A percentile compares a stretch with the other conserved stretches of the same genome.
These are phyloP conservation scores for Lepidurus apus DNA, from an alignment of 1,140 invertebrate genomes.

Conservation along the genomic window DNA sequence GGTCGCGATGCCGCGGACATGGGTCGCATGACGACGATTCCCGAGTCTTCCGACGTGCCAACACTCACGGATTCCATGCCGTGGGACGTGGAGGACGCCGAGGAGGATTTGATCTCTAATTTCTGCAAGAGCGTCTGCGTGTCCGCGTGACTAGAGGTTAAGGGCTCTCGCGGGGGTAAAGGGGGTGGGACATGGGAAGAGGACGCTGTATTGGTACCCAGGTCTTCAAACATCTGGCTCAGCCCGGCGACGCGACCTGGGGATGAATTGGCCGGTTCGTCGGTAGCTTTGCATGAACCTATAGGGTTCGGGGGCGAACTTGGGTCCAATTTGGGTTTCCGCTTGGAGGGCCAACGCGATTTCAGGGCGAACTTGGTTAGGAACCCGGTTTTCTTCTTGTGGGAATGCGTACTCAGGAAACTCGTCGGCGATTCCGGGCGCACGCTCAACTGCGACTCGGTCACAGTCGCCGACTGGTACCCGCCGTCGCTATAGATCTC, in stretches of 20 bases:
- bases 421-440: slow-evolving; percentile 2
- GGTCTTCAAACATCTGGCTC: slow-evolving; percentile 36
- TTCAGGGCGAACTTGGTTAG: slow-evolving; percentile 43
- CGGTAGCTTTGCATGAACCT: not conserved
- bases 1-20: slow-evolving; percentile 42
- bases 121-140: slow-evolving; percentile 12
- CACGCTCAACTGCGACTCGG: slow-evolving; percentile 28
- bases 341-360: slow-evolving; percentile 43
- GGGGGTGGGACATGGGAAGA: slow-evolving; percentile 28
- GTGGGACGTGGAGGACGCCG: slow-evolving; percentile 34
- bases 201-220: not conserved
- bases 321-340: slow-evolving; percentile 34
- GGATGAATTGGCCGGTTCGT: not conserved
- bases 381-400: slow-evolving; percentile 40
- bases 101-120: slow-evolving; percentile 25
- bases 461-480: slow-evolving; percentile 4
- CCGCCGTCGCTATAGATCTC: slow-evolving; percentile 30
- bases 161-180: slow-evolving; percentile 32
- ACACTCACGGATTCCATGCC: slow-evolving; percentile 38
- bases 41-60: slow-evolving; percentile 38
- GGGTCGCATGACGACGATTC: slow-evolving; percentile 40
- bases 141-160: slow-evolving; percentile 33
- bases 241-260: slow-evolving; percentile 31
- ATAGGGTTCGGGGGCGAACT: not conserved
- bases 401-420: slow-evolving; percentile 24